Evolutionary conservation across 2,113 vertebrate species (phyloP).

Genomic region (Saguinus imperator): DNA sequence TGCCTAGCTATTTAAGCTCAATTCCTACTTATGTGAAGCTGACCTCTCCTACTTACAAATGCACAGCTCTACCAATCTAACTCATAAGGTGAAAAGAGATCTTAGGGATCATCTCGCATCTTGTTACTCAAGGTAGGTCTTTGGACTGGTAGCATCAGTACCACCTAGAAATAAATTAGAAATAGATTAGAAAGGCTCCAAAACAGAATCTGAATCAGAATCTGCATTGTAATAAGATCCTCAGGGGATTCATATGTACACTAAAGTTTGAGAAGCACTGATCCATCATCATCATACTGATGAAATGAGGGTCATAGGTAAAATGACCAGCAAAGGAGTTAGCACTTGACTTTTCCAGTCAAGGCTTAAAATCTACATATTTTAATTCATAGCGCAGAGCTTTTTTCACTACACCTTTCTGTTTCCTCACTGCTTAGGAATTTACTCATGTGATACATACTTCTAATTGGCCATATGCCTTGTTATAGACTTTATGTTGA

Average conservation of each 20-base stretch:
- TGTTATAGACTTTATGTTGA: not conserved
- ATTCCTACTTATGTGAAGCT: slow-evolving; percentile 13
- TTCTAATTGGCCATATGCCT: not conserved
- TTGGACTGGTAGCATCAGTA: not conserved
- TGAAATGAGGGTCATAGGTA: not conserved
- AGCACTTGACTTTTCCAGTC: not conserved
- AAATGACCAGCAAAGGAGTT: not conserved
- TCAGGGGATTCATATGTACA: not conserved
- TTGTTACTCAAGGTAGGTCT: not conserved
- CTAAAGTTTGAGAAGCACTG: not conserved
- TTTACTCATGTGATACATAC: not conserved
- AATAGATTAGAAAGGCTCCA: not conserved
- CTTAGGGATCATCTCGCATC: not conserved
- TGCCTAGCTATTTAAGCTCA: not conserved
- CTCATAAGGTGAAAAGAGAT: not conserved
- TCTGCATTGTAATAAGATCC: slow-evolving; percentile 4
- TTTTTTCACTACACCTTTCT: not conserved
- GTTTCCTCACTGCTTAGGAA: not conserved
- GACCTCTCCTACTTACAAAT: not conserved
- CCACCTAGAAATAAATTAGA: not conserved
- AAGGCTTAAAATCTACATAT: slow-evolving; percentile 21
- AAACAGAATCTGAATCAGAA: not conserved
- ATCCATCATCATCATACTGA: not conserved
- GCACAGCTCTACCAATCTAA: not conserved
- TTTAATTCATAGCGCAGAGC: not conserved